Conservation (phyloP, 2,797 vertebrate genomes). For the Dendrocincla tyrannina region DNA sequence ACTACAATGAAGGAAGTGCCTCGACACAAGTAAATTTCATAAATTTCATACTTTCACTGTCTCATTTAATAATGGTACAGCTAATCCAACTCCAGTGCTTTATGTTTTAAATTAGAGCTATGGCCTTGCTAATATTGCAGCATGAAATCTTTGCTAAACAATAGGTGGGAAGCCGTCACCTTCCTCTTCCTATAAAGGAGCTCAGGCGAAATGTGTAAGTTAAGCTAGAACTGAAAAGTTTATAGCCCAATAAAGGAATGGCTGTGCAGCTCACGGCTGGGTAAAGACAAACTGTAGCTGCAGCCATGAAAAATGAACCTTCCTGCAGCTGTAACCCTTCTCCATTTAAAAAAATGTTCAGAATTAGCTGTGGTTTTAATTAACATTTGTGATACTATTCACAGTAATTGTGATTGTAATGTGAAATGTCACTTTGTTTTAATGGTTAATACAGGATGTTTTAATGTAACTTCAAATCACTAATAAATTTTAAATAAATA, state of each 20-base stretch:
- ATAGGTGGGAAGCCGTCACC: background rate
- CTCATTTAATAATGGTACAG: background rate
- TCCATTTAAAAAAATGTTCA: background rate
- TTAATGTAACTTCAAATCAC: background rate
- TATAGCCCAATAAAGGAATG: background rate
- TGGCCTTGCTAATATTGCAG: background rate
- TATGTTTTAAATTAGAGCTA: background rate
- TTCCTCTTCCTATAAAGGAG: conserved; percentile 9
- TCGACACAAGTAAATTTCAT: background rate
- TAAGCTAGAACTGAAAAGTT: background rate
- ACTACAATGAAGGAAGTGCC: background rate
- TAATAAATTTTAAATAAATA: background rate
- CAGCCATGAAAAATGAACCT: background rate
- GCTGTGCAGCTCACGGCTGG: background rate
- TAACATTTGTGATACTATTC: background rate
- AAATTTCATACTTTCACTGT: background rate
- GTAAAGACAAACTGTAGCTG: background rate
- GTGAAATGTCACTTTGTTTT: background rate
- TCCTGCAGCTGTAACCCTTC: background rate
- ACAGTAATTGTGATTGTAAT: background rate
- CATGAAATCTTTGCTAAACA: background rate
- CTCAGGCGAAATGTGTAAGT: background rate
- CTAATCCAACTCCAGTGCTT: background rate
- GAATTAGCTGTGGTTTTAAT: background rate
- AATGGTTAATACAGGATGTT: background rate